Percentiles rank a stretch among this genome's conserved stretches.
These are phyloP conservation scores for Julus scandinavius DNA, from an alignment of 2,888 invertebrate species.

Conservation along the genomic window DNA sequence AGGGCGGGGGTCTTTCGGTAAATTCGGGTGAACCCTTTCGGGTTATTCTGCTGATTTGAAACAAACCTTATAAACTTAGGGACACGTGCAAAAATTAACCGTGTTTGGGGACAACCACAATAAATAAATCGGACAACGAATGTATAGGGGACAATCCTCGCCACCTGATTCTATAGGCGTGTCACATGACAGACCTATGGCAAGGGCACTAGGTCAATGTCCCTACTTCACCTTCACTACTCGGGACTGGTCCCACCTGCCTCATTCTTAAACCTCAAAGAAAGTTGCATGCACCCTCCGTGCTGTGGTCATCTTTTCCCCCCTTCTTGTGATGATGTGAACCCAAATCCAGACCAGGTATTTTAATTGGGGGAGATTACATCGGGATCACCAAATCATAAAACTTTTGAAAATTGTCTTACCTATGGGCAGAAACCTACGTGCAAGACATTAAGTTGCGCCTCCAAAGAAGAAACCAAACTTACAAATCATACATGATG, in stretches of 20 bases:
- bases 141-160: not conserved
- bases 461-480: not conserved
- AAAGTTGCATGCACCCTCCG: not conserved
- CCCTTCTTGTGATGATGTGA: not conserved
- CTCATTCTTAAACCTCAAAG: not conserved
- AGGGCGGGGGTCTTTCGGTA: not conserved
- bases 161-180: not conserved
- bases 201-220: constrained; percentile 25
- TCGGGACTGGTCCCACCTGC: constrained; percentile 5
- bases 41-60: not conserved
- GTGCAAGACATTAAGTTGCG: not conserved
- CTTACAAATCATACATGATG: not conserved
- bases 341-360: not conserved
- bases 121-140: not conserved
- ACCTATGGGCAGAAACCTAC: not conserved
- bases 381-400: constrained; percentile 5
- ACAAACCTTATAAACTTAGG: not conserved
- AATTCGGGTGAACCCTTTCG: not conserved
- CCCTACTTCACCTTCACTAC: constrained; percentile 11
- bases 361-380: constrained; percentile 29
- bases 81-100: not conserved
- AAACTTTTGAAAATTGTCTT: not conserved
- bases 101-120: not conserved
- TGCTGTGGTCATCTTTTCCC: not conserved
- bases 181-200: not conserved